Evolutionary conservation across 1,140 invertebrate genomes (phyloP).

Genomic region (Bacillus rossius): DNA sequence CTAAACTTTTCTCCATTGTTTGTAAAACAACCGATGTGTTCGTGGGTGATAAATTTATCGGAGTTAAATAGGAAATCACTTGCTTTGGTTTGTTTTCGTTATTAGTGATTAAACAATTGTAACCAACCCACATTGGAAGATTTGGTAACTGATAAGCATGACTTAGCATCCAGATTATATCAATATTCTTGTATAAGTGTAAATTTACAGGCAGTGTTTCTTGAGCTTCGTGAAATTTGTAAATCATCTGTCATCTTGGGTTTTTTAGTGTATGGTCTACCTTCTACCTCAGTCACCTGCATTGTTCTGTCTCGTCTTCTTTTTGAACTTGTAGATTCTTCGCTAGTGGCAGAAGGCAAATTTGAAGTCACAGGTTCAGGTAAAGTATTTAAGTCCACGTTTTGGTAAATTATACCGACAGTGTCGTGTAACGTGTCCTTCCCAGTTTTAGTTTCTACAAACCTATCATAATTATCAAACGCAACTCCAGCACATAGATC

Average conservation of each 20-base stretch:
- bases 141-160: too few species aligned
- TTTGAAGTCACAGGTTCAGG: too few species aligned
- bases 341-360: too few species aligned
- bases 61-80: slow-evolving; percentile 34
- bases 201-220: background rate
- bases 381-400: too few species aligned
- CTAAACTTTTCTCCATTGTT: slow-evolving; percentile 34
- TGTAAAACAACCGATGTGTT: slow-evolving; percentile 32
- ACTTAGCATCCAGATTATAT: background rate
- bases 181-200: background rate
- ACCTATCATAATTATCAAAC: too few species aligned
- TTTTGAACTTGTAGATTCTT: too few species aligned
- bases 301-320: background rate
- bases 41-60: slow-evolving; percentile 38
- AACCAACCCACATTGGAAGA: too few species aligned
- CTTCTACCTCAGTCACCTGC: background rate
- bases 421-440: too few species aligned
- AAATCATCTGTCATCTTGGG: background rate
- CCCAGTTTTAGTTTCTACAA: too few species aligned
- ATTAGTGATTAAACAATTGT: too few species aligned
- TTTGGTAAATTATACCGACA: too few species aligned
- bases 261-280: background rate
- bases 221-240: background rate
- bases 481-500: too few species aligned
- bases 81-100: slow-evolving; percentile 24